Evolutionary conservation across 2,797 vertebrate species (phyloP), one percentile per base, ranked within the genome.

Genomic region (Todus mexicanus): DNA sequence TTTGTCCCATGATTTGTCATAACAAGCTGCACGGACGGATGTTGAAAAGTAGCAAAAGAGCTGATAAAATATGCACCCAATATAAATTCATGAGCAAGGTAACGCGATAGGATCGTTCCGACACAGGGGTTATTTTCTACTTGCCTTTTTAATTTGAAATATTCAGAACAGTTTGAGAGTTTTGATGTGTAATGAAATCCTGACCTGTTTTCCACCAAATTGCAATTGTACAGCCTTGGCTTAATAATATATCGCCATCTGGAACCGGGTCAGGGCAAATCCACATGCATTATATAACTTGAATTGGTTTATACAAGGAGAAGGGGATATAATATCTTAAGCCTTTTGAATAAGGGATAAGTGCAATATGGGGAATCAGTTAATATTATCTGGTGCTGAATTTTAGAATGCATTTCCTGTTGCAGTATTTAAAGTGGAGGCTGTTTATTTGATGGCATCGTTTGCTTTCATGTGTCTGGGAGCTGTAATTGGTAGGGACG

Each of bases 201-300:
- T 94, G 92, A 96, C 89, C 92, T 65, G 87, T 85, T 96, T 96
- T 95, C 84, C 87, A 60, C 85, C 53, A 74, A 94, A 93, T 56
- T 94, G 86, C 89, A 86, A 9, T 92, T 90, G 92, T 70, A 50
- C 84, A 88, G 86, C 92, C 92, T 83, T 92, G 93, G 91, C 86
- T 96, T 95, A 92, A 72, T 77, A 89, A 78, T 73, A 11, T 27
- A 75, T 84, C 86, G 82, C 94, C 87, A 89, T 93, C 94, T 97
- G 95, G 95, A 94, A 77, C 27, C 10, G 56, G 76, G 94, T 88
- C 91, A 92, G 51, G 93, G 93, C 91, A 96, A 97, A 96, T 95
- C 96, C 90, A 95, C 70, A 10, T 37, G 6, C 31, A 57, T 97
- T 97, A 96, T 76, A 53, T 97, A 96, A 97, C 74, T 47, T 83